Base-by-base conservation (phyloP, 2,888 invertebrate genomes). In the Rhagophthalmus giganteus region DNA sequence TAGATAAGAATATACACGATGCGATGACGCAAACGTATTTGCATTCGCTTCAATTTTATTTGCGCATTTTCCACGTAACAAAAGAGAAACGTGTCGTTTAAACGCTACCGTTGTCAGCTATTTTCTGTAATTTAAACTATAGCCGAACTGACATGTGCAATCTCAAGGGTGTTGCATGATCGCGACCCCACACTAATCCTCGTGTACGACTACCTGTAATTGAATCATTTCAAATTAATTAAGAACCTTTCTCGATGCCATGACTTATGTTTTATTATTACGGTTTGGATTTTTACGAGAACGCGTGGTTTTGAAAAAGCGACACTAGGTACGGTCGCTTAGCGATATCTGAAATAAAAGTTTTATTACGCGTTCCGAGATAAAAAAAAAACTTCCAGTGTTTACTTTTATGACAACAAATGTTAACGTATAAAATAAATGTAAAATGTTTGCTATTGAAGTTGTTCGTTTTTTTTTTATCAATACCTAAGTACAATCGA, bases 151-250 rank as follows among this genome's bases (percentile, higher is more conserved):
- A 40, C 40, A 28, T 30, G 35, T 35, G 27, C 40, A 41, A 48
- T 41, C 48, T 48, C 48, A 24, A 30, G 48, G 48, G 48, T 40
- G 40, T 48, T 41, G 48, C 48, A 48, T 48, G 48, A 37, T 33
- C 15, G 26, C 33, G 32, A 25, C 33, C 27, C 38, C 27, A 30
- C 33, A 33, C 20, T 35, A 35, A 24, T 34, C 28, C 39, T 35
- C 24, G 10, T 48, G 35, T 48, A 27, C 16, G 34, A 35, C 34
- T 24, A 48, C 33, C 40, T 48, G 34, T 40, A 48, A 40, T 40
- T 48, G 48, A 48, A 48, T 48, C 48, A 41, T 48, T 48, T 28
- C 35, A 41, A 35, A 41, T 41, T 48, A 48, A 48, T 48, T 48
- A 48, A 41, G 26, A 39, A 20, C 20, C 20, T 5, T 20, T 20